Evolutionary conservation across 1,140 invertebrate species (phyloP), one percentile per base, ranked within the genome.

Genomic region (Pygmarrhopalites habei): DNA sequence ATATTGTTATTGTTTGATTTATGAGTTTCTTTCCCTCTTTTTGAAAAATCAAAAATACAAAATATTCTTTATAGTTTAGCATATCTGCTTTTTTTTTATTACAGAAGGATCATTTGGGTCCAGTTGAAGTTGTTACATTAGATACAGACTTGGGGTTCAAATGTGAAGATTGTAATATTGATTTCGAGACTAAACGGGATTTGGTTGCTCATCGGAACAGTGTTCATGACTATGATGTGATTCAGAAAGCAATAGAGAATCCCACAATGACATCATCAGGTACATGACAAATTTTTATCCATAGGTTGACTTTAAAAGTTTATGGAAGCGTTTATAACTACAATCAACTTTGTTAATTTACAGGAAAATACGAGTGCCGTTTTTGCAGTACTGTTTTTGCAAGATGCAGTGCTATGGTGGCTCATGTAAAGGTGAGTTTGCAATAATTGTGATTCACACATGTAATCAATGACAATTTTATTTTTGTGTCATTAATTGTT

Each of bases 181-280:
- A 26, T 5, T 56, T 56, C 39, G 30, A 30, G 3, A 56, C 53
- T 25, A 32, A 55, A 23, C 25, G 23, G 15, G 51, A 55, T 29
- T 55, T 55, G 21, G 29, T 23, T 7, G 14, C 51, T 28, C 51
- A 55, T 55, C 53, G 35, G 10, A 41, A 5, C 17, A 19, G 10
- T 26, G 29, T 23, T 56, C 30, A 30, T 28, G 53, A 56, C 12
- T 56, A 39, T 41, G 53, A 56, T 19, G 29, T 23, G 2, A 21
- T 56, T 5, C 32, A 56, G 19, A 35, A 12, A 28, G 29, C 35
- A 10, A 56, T 41, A n/a, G 53, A 56, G 39, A 56, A 56, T 56
- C 28, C 53, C 2, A 19, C 5, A 10, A 19, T 56, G 10, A 41
- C 29, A 21, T 7, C 29, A n/a, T n/a, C 19, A 19, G 53, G n/a